Conservation (phyloP, 23 tunicate species). For the Trididemnum miniatum region DNA sequence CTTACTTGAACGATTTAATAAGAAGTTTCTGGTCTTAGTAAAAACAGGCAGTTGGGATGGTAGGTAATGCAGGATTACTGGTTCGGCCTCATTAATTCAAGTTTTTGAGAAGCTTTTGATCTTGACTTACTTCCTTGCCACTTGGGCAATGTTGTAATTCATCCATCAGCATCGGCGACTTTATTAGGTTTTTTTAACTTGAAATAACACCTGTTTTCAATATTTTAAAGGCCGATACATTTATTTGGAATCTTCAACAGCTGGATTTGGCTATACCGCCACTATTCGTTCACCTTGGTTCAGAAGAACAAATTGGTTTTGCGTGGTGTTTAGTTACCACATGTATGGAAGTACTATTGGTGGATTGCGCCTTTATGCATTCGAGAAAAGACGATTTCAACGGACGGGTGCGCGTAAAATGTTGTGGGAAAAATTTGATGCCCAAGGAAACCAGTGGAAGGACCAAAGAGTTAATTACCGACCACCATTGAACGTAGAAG, state of each 20-base stretch:
- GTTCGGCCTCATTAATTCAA: too few species aligned
- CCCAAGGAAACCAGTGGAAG: conserved; percentile 70
- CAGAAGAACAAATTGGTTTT: neutral
- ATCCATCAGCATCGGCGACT: too few species aligned
- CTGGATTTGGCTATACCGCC: conserved; percentile 77
- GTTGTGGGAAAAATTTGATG: conserved; percentile 81
- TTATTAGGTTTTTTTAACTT: too few species aligned
- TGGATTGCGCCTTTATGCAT: conserved; percentile 79
- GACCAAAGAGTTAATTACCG: conserved; percentile 42
- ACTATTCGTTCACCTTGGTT: conserved; percentile 87
- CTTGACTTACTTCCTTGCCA: too few species aligned
- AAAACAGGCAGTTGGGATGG: too few species aligned
- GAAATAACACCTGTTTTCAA: too few species aligned
- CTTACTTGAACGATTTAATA: too few species aligned
- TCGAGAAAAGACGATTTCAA: conserved; percentile 53
- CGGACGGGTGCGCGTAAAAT: conserved; percentile 53
- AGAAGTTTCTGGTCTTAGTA: too few species aligned
- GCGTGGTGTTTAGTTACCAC: conserved; percentile 76
- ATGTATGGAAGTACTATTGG: conserved; percentile 88
- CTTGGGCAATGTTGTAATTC: too few species aligned
- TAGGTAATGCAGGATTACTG: too few species aligned
- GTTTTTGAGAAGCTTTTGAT: too few species aligned
- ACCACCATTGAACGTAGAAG: conserved; percentile 58
- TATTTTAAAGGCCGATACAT: conserved; percentile 89
- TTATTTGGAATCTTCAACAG: conserved; percentile 88